Evolutionary conservation across 2,797 vertebrate species (phyloP).

Genomic region (Karalla daura): DNA sequence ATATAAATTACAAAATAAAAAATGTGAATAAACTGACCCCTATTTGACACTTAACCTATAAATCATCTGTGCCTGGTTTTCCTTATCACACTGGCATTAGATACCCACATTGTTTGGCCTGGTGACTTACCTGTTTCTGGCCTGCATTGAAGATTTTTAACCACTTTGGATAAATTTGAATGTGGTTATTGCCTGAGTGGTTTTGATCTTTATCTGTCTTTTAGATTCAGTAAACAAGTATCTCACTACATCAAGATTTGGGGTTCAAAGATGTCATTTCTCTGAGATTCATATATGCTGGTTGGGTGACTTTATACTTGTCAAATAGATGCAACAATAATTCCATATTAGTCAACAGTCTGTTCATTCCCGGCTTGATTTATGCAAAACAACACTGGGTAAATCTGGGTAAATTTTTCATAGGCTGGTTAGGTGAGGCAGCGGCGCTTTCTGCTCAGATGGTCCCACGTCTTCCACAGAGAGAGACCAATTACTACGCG

Average conservation of each 20-base stretch:
- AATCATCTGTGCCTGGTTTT: no score
- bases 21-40: no score
- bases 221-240: neutral
- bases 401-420: conserved; percentile 21
- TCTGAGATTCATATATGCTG: neutral
- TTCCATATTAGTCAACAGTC: neutral
- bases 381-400: neutral
- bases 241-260: neutral
- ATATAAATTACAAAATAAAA: no score
- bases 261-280: neutral
- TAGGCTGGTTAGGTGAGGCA: conserved; percentile 14
- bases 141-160: neutral
- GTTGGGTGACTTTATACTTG: neutral
- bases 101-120: neutral
- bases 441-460: conserved; percentile 25
- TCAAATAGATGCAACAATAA: neutral
- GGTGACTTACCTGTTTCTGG: neutral
- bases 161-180: neutral
- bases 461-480: conserved; percentile 28
- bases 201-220: neutral
- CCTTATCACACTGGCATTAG: no score
- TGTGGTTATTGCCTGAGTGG: neutral
- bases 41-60: no score
- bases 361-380: conserved; percentile 1
- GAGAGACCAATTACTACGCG: conserved; percentile 70